These are phyloP conservation scores for Melanerpes aurifrons DNA, from an alignment of 2,113 vertebrate genomes.

Conservation along the genomic window DNA sequence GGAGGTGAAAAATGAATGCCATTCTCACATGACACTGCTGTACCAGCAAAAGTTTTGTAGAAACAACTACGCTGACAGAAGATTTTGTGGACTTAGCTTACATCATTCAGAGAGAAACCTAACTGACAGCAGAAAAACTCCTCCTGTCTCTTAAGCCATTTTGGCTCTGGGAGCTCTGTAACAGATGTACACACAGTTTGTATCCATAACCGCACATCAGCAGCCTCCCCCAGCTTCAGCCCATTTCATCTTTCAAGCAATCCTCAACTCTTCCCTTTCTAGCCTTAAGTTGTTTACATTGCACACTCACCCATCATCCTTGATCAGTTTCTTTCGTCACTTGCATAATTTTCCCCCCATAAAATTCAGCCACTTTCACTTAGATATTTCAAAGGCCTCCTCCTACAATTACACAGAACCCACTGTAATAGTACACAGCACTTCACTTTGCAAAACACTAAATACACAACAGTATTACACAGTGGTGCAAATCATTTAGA, in stretches of 20 bases:
- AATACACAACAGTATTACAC: too few relatives aligned
- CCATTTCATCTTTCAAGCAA: neutral
- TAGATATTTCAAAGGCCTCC: neutral
- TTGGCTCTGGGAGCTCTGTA: neutral
- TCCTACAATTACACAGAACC: neutral
- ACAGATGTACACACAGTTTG: neutral
- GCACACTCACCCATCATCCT: neutral
- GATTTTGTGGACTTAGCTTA: slow-evolving; percentile 34
- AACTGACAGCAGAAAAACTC: slow-evolving; percentile 16
- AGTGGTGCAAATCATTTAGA: neutral
- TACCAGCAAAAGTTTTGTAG: slow-evolving; percentile 46
- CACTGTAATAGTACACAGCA: neutral
- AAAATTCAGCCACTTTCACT: neutral
- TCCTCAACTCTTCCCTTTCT: neutral
- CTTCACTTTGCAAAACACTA: neutral
- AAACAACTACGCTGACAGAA: slow-evolving; percentile 22
- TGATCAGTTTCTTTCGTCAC: neutral
- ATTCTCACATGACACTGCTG: slow-evolving; percentile 49
- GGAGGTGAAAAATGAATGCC: slow-evolving; percentile 14
- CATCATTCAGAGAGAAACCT: slow-evolving; percentile 25
- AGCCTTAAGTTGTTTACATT: neutral
- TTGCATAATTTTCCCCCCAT: too few relatives aligned
- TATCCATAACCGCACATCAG: neutral
- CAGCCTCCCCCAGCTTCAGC: neutral
- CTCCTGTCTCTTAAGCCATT: neutral